These are phyloP conservation scores for Pachymerium ferrugineum DNA, from an alignment of 2,888 invertebrate species.

Conservation along the genomic window DNA sequence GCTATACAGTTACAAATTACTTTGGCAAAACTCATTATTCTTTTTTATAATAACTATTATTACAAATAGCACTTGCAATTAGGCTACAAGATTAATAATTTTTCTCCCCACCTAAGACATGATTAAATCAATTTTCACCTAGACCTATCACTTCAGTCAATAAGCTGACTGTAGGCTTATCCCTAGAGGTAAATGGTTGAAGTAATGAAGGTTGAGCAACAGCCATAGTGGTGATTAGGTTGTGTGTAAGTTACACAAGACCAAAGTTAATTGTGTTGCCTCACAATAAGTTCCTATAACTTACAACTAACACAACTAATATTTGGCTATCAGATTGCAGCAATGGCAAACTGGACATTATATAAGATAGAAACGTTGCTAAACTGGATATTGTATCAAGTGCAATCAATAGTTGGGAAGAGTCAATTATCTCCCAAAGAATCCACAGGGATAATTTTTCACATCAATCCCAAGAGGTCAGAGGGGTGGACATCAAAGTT, in stretches of 20 bases:
- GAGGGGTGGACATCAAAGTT: background rate
- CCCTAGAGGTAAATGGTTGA: background rate
- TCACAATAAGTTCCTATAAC: background rate
- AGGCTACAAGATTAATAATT: no score
- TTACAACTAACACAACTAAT: background rate
- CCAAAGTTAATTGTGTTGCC: background rate
- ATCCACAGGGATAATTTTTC: conserved; percentile 21
- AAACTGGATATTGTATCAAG: conserved; percentile 1
- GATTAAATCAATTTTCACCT: conserved; percentile 7
- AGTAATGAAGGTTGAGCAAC: background rate
- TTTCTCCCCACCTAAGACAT: no score
- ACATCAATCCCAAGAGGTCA: conserved; percentile 15
- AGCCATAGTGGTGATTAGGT: conserved; percentile 10
- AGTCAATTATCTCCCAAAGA: conserved; percentile 8
- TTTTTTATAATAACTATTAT: no score
- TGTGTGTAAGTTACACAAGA: background rate
- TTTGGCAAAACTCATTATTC: no score
- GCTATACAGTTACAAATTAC: no score
- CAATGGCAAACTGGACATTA: background rate
- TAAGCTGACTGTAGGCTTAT: background rate
- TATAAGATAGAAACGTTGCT: no score
- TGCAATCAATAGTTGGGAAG: background rate
- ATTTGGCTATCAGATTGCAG: conserved; percentile 11
- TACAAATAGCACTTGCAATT: no score
- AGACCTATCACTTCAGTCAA: background rate